Base-by-base conservation (phyloP, 2,888 invertebrate species). In the Sarcophaga caerulescens region DNA sequence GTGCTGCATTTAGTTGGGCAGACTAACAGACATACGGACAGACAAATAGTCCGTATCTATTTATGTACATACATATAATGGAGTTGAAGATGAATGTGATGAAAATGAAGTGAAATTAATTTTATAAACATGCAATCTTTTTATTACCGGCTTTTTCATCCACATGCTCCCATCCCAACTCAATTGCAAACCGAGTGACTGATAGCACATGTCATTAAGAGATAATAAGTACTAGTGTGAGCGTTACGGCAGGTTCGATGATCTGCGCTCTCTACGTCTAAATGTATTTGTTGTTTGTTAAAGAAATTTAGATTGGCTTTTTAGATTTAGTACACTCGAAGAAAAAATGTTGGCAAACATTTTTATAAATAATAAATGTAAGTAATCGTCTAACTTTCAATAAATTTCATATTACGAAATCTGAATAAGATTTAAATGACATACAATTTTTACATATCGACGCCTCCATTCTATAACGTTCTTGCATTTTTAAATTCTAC, bases 101-200 rank as follows among this genome's bases (percentile, higher is more conserved):
- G 71, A 70, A 84, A 69, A 85, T 78, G 65, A 78, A 81, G 77
- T 81, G 85, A 85, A 85, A 78, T 85, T 81, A 78, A 70, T 85
- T 81, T 78, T 70, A 35, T 76, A 52, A 81, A 78, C 85, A 74
- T 78, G 85, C 81, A 65, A 85, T 85, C 57, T 78, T 70, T 74
- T 74, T 74, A 74, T 62, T 81, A 44, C 73, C 62, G 74, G 74
- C 69, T 78, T 81, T 80, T 66, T 69, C 23, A 12, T 21, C n/a
- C 8, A 8, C 35, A 35, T 57, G 10, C 35, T 73, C 66, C 59
- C 19, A 75, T 23, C 62, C 11, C 21, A 60, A 52, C 52, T 52
- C 17, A 52, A 47, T 45, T 66, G 19, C 57, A 44, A 63, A 12
- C 4, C 12, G 73, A 77, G 63, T 70, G 35, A 78, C 77, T 73